These are phyloP conservation scores for Mustelus asterias DNA, from an alignment of 2,113 vertebrate genomes.

Conservation along the genomic window DNA sequence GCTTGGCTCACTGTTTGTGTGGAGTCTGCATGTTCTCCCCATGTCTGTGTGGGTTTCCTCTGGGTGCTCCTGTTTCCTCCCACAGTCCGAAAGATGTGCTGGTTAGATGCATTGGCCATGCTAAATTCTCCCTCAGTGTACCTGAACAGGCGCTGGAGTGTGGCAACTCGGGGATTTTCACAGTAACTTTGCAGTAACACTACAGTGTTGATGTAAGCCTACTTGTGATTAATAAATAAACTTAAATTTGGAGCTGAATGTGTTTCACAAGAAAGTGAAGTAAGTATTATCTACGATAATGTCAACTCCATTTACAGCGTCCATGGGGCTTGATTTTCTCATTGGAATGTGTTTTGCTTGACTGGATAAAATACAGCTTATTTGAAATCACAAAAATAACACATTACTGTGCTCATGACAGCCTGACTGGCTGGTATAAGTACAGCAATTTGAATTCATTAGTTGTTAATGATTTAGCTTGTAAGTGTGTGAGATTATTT, in stretches of 20 bases:
- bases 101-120: too few relatives aligned
- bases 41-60: too few relatives aligned
- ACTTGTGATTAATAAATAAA: too few relatives aligned
- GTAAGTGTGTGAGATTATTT: constrained; percentile 1
- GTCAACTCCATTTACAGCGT: background rate
- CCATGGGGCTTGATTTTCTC: background rate
- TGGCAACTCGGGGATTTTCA: too few relatives aligned
- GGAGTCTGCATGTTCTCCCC: too few relatives aligned
- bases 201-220: too few relatives aligned
- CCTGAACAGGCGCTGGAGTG: too few relatives aligned
- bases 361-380: background rate
- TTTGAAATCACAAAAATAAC: constrained; percentile 22
- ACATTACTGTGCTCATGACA: background rate
- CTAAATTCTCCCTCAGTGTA: too few relatives aligned
- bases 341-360: constrained; percentile 28
- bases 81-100: too few relatives aligned
- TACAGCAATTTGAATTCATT: constrained; percentile 27
- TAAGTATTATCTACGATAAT: background rate
- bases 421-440: background rate
- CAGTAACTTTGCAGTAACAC: too few relatives aligned
- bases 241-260: background rate
- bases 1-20: too few relatives aligned
- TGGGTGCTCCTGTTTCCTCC: too few relatives aligned
- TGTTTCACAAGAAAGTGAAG: background rate
- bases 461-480: constrained; percentile 33